phyloP scores from a whole-genome alignment of 2,113 vertebrate species.

The Lophochroa leadbeateri region DNA sequence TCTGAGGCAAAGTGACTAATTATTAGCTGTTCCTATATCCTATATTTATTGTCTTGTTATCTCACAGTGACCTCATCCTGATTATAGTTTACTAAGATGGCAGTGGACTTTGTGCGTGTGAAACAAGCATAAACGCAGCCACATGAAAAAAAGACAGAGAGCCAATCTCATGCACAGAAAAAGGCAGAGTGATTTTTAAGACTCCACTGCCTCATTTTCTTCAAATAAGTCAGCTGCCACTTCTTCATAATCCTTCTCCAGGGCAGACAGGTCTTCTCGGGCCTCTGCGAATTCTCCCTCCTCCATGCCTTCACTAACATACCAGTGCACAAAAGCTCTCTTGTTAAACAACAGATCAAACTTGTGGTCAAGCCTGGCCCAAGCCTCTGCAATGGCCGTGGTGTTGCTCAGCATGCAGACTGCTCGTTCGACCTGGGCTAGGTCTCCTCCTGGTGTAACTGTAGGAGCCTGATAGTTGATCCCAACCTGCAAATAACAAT shows the following conservation, averaged over 20 bases:
- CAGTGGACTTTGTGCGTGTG: not conserved
- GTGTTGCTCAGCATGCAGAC: slow-evolving; percentile 85
- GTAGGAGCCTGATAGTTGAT: slow-evolving; percentile 84
- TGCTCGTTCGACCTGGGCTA: slow-evolving; percentile 78
- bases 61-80: not conserved
- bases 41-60: not conserved
- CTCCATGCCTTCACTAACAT: slow-evolving; percentile 84
- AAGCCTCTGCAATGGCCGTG: slow-evolving; percentile 80
- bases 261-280: slow-evolving; percentile 80
- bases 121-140: not conserved
- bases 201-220: slow-evolving; percentile 70
- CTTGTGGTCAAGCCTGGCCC: slow-evolving; percentile 73
- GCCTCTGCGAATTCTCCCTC: slow-evolving; percentile 83
- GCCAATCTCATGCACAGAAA: not conserved
- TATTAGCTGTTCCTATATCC: not conserved
- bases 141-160: not conserved
- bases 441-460: slow-evolving; percentile 76
- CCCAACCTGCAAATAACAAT: slow-evolving; percentile 69
- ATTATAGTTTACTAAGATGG: not conserved
- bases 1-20: not conserved
- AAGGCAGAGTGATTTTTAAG: slow-evolving; percentile 50
- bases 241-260: slow-evolving; percentile 86
- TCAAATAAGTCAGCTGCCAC: slow-evolving; percentile 80
- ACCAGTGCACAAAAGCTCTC: slow-evolving; percentile 84
- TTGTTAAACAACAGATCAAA: slow-evolving; percentile 84